Conservation (phyloP, 2,797 vertebrate genomes). For the Xenopus petersii region DNA sequence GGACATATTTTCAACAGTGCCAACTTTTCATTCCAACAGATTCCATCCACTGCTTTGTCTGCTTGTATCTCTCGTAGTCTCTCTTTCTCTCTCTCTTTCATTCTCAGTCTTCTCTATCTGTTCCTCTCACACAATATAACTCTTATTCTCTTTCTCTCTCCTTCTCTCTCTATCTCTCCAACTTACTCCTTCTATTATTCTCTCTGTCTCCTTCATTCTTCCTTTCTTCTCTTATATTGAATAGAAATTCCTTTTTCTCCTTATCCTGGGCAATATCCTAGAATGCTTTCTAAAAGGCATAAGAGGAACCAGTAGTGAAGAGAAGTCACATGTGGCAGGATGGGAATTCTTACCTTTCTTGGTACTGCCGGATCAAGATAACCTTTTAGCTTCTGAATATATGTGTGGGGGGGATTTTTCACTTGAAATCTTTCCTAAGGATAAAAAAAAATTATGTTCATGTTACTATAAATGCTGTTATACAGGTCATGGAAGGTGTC, state of each 20-base stretch:
- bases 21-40: slow-evolving; percentile 1
- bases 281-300: not conserved
- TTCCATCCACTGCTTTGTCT: not conserved
- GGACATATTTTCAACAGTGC: not conserved
- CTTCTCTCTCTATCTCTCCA: no score
- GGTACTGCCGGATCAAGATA: slow-evolving; percentile 94
- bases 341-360: slow-evolving; percentile 80
- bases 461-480: not conserved
- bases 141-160: no score
- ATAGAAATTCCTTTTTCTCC: not conserved
- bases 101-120: no score
- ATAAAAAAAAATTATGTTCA: slow-evolving; percentile 14
- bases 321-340: not conserved
- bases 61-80: not conserved
- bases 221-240: no score
- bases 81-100: no score
- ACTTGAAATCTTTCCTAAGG: slow-evolving; percentile 92
- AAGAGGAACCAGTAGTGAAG: not conserved
- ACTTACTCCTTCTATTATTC: no score
- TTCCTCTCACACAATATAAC: no score
- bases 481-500: no score
- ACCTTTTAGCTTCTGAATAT: slow-evolving; percentile 92
- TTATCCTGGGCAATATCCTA: not conserved
- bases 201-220: no score
- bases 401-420: slow-evolving; percentile 95